Conservation (phyloP, 2,888 invertebrate species). For the Agonopterix subpropinquella region DNA sequence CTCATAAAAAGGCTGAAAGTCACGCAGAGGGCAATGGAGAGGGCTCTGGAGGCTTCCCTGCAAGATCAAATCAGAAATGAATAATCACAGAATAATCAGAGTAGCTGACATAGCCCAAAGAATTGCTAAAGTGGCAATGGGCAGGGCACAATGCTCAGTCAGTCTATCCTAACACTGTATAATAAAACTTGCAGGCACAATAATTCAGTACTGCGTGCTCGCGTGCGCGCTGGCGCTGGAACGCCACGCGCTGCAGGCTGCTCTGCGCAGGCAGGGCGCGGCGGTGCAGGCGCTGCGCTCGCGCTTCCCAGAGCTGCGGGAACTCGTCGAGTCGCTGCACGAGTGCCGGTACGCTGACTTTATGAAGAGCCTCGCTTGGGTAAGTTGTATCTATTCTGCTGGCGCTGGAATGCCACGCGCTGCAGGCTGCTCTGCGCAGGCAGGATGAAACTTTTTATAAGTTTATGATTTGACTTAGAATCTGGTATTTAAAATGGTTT, state of each 20-base stretch:
- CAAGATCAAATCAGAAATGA: no score
- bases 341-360: constrained; percentile 97
- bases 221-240: constrained; percentile 75
- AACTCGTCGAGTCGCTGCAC: constrained; percentile 86
- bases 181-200: constrained; percentile 58
- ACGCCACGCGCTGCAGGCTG: constrained; percentile 71
- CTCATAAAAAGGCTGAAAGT: no score
- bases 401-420: constrained; percentile 70
- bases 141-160: neutral
- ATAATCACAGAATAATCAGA: no score
- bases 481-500: no score
- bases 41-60: no score
- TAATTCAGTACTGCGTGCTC: constrained; percentile 74
- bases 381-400: constrained; percentile 29
- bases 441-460: no score
- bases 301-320: constrained; percentile 77
- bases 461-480: no score
- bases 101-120: no score
- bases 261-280: constrained; percentile 75
- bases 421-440: constrained; percentile 69
- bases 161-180: no score
- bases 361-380: constrained; percentile 73
- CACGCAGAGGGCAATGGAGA: no score
- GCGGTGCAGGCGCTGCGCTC: constrained; percentile 86
- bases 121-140: no score